Evolutionary conservation across 2,888 invertebrate species (phyloP).

Genomic region (Hirtodrosophila duncani): DNA sequence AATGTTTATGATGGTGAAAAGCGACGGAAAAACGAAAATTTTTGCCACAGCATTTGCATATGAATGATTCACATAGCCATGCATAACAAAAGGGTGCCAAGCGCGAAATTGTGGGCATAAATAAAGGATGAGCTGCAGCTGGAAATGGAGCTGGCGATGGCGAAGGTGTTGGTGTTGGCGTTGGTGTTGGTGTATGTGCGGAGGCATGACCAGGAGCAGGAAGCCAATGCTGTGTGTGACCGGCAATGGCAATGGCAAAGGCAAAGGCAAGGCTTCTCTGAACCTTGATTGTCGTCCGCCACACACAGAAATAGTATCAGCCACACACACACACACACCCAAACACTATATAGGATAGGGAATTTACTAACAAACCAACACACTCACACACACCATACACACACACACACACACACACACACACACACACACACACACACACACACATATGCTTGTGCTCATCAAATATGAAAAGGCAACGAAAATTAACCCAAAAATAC

Average conservation of each 20-base stretch:
- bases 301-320: conserved; percentile 4
- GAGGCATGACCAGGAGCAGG: too few species aligned
- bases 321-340: too few species aligned
- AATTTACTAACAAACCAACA: background rate
- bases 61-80: conserved; percentile 48
- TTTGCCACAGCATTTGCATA: conserved; percentile 62
- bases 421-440: background rate
- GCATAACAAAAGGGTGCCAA: conserved; percentile 20
- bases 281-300: conserved; percentile 33
- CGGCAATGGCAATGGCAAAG: background rate
- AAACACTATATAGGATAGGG: too few species aligned
- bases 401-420: conserved; percentile 1
- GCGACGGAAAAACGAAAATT: conserved; percentile 43
- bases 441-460: conserved; percentile 33
- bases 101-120: conserved; percentile 14
- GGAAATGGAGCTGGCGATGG: too few species aligned
- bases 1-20: too few species aligned
- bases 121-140: conserved; percentile 27
- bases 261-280: conserved; percentile 3
- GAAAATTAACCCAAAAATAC: conserved; percentile 35
- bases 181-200: too few species aligned
- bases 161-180: background rate
- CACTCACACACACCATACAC: background rate
- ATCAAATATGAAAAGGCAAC: conserved; percentile 46
- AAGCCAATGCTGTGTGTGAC: background rate